These are phyloP conservation scores for Brachyrhaphis roseni DNA, from an alignment of 2,797 vertebrate species.

Conservation along the genomic window DNA sequence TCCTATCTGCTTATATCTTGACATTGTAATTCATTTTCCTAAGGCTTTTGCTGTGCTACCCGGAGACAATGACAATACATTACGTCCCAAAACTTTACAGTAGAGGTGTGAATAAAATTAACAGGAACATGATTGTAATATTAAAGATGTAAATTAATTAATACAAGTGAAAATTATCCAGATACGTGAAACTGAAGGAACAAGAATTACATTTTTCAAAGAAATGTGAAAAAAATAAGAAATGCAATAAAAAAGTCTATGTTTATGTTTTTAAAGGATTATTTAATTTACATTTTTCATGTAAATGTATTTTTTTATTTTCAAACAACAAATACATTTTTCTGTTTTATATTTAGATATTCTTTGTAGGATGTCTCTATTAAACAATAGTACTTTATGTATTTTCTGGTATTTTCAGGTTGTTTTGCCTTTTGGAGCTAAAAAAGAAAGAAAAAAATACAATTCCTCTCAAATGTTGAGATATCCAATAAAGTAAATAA, in stretches of 20 bases:
- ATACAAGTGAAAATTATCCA: not conserved
- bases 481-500: not conserved
- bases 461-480: not conserved
- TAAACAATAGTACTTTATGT: not conserved
- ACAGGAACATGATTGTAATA: not conserved
- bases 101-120: not conserved
- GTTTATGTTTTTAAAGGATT: not conserved
- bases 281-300: not conserved
- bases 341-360: not conserved
- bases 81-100: not conserved
- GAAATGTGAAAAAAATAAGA: not conserved
- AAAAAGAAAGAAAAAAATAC: not conserved
- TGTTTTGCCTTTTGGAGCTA: not conserved
- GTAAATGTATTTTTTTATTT: not conserved
- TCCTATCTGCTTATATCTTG: not conserved
- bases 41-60: not conserved
- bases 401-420: not conserved
- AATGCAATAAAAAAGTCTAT: not conserved
- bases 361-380: not conserved
- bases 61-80: no score
- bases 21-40: not conserved
- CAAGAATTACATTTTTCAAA: not conserved
- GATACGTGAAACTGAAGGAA: not conserved
- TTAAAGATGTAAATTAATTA: not conserved
- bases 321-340: not conserved